These are phyloP conservation scores for Erythrocercus mccallii DNA, from an alignment of 2,113 vertebrate genomes.

Conservation along the genomic window DNA sequence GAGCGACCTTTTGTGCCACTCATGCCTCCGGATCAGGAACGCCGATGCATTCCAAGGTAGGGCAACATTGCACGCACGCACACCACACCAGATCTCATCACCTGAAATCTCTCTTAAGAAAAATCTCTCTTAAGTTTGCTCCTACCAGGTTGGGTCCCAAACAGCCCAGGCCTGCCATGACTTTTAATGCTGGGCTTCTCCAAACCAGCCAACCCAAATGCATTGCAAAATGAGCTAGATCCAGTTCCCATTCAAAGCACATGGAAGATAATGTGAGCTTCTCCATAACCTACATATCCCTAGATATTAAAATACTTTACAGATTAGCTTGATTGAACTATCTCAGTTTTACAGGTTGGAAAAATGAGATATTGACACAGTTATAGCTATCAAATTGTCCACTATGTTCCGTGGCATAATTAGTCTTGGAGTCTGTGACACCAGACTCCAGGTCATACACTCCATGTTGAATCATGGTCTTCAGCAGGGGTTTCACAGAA, in stretches of 20 bases:
- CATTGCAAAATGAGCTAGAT: background rate
- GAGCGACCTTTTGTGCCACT: background rate
- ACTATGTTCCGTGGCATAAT: background rate
- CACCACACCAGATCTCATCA: background rate
- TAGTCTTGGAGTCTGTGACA: background rate
- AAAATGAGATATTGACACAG: background rate
- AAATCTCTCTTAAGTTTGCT: background rate
- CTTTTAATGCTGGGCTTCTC: background rate
- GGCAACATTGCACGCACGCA: fast-evolving
- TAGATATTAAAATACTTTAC: background rate
- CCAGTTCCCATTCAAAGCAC: background rate
- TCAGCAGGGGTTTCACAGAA: background rate
- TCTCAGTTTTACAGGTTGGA: background rate
- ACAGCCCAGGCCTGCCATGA: background rate
- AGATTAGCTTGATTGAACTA: background rate
- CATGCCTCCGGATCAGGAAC: fast-evolving
- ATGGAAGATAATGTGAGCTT: background rate
- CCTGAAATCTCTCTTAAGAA: background rate
- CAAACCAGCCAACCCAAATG: background rate
- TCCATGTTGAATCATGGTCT: fast-evolving
- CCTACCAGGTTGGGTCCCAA: background rate
- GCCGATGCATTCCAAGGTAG: background rate
- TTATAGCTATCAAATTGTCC: background rate
- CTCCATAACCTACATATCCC: background rate
- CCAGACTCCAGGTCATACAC: background rate